These are phyloP conservation scores for Araneus ventricosus DNA, from an alignment of 1,140 invertebrate species.

Conservation along the genomic window DNA sequence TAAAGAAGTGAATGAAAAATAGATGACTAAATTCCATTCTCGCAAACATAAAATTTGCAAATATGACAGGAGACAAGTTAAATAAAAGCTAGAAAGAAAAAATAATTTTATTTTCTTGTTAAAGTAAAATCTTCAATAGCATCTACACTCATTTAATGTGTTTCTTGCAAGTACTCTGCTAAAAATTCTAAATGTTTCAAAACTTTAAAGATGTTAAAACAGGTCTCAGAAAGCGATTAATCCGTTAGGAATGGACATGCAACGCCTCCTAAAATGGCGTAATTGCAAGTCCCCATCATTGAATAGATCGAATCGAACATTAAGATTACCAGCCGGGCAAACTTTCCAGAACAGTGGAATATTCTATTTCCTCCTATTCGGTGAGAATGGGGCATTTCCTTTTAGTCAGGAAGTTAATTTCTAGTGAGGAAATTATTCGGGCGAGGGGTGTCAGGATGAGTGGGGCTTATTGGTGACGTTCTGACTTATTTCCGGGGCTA, in stretches of 20 bases:
- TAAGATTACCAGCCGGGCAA: neutral
- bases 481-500: neutral
- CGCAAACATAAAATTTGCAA: too few relatives aligned
- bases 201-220: neutral
- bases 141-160: too few relatives aligned
- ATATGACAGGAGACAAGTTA: too few relatives aligned
- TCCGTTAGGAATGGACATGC: neutral
- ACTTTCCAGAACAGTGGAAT: neutral
- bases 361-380: constrained; percentile 38
- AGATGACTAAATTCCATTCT: too few relatives aligned
- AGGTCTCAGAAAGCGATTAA: neutral
- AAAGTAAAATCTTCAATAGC: too few relatives aligned
- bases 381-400: constrained; percentile 18
- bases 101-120: too few relatives aligned
- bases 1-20: too few relatives aligned
- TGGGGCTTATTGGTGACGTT: neutral
- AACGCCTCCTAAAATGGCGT: neutral
- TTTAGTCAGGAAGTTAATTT: constrained; percentile 33
- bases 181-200: too few relatives aligned
- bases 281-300: neutral
- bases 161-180: too few relatives aligned
- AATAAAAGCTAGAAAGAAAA: too few relatives aligned
- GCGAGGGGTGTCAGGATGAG: neutral
- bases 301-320: neutral
- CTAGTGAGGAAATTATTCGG: constrained; percentile 5